Evolutionary conservation across 2,797 vertebrate genomes (phyloP).

Genomic region (Scolopax rusticola): DNA sequence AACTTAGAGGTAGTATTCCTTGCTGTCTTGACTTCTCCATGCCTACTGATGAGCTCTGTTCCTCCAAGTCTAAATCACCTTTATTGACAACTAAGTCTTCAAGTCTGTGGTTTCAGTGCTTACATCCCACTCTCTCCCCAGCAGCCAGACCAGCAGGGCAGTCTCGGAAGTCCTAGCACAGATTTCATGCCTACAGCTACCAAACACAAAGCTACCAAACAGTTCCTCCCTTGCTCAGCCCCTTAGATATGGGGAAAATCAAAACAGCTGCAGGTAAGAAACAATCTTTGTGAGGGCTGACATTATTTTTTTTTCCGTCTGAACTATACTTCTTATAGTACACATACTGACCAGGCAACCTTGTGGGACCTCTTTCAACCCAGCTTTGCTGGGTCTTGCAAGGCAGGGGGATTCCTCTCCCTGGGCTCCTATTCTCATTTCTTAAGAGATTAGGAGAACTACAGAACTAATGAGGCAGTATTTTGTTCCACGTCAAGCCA

Average conservation of each 20-base stretch:
- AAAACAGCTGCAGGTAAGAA: not conserved
- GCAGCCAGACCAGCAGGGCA: not conserved
- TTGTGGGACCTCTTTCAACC: not conserved
- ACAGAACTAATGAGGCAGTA: not conserved
- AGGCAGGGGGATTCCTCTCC: not conserved
- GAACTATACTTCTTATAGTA: not conserved
- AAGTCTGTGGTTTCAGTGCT: not conserved
- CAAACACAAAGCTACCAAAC: not conserved
- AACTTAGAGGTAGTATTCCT: not conserved
- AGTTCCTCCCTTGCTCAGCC: not conserved
- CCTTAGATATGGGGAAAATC: not conserved
- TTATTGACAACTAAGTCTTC: not conserved
- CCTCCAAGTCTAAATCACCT: not conserved
- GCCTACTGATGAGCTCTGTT: accelerated
- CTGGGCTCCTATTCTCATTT: not conserved
- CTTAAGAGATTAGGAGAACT: not conserved
- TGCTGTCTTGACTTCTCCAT: not conserved
- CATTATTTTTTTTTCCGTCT: not conserved
- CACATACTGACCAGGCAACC: not conserved
- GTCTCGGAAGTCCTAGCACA: not conserved
- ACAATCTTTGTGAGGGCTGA: not conserved
- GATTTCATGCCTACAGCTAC: not conserved
- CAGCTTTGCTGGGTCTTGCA: not conserved
- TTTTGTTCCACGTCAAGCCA: not conserved
- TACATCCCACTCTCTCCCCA: not conserved